Evolutionary conservation across 2,797 vertebrate genomes (phyloP).

Genomic region (Thamnophis elegans): DNA sequence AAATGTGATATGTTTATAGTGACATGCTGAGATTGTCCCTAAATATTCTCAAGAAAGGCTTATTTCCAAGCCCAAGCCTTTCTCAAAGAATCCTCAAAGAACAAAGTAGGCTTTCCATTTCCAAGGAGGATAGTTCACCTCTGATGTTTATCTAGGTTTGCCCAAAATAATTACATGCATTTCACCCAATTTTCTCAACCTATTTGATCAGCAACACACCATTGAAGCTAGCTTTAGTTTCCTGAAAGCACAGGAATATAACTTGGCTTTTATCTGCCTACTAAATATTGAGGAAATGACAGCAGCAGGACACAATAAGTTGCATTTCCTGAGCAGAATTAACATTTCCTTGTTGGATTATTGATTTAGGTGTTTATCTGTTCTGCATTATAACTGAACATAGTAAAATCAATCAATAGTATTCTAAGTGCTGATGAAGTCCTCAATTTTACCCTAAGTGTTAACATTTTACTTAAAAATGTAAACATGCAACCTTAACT

Average conservation of each 20-base stretch:
- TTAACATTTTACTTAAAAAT: constrained; percentile 33
- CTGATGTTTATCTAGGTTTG: not conserved
- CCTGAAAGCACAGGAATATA: constrained; percentile 41
- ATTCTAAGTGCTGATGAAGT: constrained; percentile 42
- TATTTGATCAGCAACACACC: not conserved
- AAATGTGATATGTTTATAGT: not conserved
- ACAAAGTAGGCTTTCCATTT: not conserved
- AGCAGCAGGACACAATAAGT: constrained; percentile 71
- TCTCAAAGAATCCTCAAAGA: not conserved
- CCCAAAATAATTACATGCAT: not conserved
- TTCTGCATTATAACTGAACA: constrained; percentile 69
- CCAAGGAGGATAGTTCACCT: not conserved
- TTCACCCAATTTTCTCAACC: not conserved
- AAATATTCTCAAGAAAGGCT: not conserved
- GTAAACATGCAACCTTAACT: not conserved
- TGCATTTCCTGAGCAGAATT: constrained; percentile 62
- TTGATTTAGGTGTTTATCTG: constrained; percentile 71
- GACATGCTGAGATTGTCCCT: not conserved
- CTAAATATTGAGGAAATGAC: constrained; percentile 67
- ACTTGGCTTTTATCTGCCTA: constrained; percentile 31
- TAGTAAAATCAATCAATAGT: constrained; percentile 51
- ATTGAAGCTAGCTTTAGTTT: constrained; percentile 38
- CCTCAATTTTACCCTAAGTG: constrained; percentile 51
- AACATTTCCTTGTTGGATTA: constrained; percentile 67
- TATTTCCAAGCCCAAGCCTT: not conserved